Evolutionary conservation across 2,888 invertebrate species (phyloP), one percentile per base, ranked within the genome.

Genomic region (Ariolimax columbianus): DNA sequence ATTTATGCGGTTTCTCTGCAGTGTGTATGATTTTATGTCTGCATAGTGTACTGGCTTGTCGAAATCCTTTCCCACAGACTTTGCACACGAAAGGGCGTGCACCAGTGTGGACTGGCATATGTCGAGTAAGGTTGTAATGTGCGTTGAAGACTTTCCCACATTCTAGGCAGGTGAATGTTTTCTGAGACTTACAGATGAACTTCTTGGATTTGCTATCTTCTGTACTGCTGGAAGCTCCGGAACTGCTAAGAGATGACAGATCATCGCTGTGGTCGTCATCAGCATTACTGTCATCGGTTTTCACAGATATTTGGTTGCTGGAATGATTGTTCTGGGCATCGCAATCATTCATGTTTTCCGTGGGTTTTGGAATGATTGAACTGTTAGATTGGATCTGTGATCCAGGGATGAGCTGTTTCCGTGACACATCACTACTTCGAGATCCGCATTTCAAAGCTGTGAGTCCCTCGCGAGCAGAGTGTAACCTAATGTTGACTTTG

Each of bases 101-200:
- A 0, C 98, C 98, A 0, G 99, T 99, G 94, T 99, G 99, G 0
- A 99, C 99, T 0, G 99, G 99, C 99, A 99, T 99, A 94, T 99
- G 99, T 86, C 99, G 95, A 0, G 99, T 99, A 38, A 99, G 95
- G 94, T 99, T 99, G 95, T 99, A 99, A 93, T 99, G 99, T 0
- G 99, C 99, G 93, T 98, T 99, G 95, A 99, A 99, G 1, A 98
- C 97, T 95, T 99, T 99, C 0, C 98, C 99, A 93, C 99, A 99
- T 91, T 99, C 98, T 0, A 96, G 96, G 92, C 99, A 99, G 17
- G 97, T 97, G 94, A 98, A 99, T 80, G 97, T 97, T 93, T 98
- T 98, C 77, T 90, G 91, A 2, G 90, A 87, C 86, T 92, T 93
- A n/a, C 86, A 85, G 11, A 79, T 77, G 4, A 81, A 43, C 80